These are phyloP conservation scores for Holotrichia oblita DNA, from an alignment of 1,140 invertebrate species.

Conservation along the genomic window DNA sequence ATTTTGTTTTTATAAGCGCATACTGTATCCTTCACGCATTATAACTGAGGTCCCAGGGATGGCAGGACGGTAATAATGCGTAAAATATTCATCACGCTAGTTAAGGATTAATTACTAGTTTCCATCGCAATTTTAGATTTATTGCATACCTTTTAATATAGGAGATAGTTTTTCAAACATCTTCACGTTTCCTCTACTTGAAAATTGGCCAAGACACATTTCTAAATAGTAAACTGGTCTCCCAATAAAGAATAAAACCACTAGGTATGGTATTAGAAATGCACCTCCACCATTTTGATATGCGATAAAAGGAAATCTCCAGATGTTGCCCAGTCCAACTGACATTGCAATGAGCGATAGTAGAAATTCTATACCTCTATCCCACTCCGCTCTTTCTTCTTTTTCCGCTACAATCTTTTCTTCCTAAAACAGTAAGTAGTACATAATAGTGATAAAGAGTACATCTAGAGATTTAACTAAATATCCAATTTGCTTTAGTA, in stretches of 20 bases:
- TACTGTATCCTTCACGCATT: too few species aligned
- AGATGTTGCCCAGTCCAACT: constrained; percentile 89
- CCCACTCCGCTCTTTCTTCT: constrained; percentile 76
- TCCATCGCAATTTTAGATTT: too few species aligned
- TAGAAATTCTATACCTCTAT: constrained; percentile 85
- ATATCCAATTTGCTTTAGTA: too few species aligned
- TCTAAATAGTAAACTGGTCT: constrained; percentile 93
- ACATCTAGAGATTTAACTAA: too few species aligned
- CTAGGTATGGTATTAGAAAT: constrained; percentile 85
- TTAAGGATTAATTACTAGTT: too few species aligned
- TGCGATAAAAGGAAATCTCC: constrained; percentile 87
- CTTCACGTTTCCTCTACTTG: constrained; percentile 75
- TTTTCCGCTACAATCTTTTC: neutral
- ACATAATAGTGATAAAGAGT: too few species aligned
- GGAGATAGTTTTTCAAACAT: constrained; percentile 68
- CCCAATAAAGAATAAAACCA: constrained; percentile 84
- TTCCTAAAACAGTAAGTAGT: neutral
- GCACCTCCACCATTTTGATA: constrained; percentile 85
- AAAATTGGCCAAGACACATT: constrained; percentile 81
- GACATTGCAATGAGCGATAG: constrained; percentile 92
- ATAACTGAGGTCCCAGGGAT: too few species aligned
- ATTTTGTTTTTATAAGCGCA: too few species aligned
- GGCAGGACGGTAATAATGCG: too few species aligned
- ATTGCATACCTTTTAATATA: constrained; percentile 69
- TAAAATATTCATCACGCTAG: too few species aligned